Evolutionary conservation across 2,888 invertebrate genomes (phyloP), one percentile per base, ranked within the genome.

Genomic region (Lochmaea capreae): DNA sequence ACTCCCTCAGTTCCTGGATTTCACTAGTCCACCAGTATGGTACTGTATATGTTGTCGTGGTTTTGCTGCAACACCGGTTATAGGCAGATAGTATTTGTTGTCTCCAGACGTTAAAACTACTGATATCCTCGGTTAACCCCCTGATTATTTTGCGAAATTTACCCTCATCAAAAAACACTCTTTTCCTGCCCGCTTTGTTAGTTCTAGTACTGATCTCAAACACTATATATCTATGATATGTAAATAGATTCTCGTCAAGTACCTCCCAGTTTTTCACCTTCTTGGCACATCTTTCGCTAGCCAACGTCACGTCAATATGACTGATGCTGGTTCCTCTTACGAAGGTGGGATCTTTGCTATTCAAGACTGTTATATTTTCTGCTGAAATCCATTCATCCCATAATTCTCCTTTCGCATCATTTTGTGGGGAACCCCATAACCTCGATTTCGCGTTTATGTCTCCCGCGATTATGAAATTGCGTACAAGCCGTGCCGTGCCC

Each of bases 371-470:
- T 12, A 49, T 49, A n/a, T 49, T n/a, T n/a, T 6, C 49, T 1
- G 14, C 10, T 2, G 6, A n/a, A n/a, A n/a, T 58, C 54, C 54
- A 54, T 16, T 58, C 57, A 58, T 58, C 22, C 57, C 57, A 58
- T 12, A 18, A 18, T 26, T 58, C 22, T 11, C 57, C 57, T 58
- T 8, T 18, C 22, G 22, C 57, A 10, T 58, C 57, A 58, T 22
- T 58, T 58, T 58, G 57, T 58, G 57, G 22, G 5, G 57, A 58
- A 10, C 57, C 57, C 57, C 57, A 58, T 58, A 18, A 22, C 57
- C 22, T 58, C 18, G 18, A 58, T 58, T 58, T 58, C 10, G 57
- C 57, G 57, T 18, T 57, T 57, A 57, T 57, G 18, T 57, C 57
- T 18, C 57, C 57, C 1, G 57, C 57, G 18, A 58, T 18, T 22